phyloP scores from a whole-genome alignment of 2,888 invertebrate species.

The Plebejus argus region DNA sequence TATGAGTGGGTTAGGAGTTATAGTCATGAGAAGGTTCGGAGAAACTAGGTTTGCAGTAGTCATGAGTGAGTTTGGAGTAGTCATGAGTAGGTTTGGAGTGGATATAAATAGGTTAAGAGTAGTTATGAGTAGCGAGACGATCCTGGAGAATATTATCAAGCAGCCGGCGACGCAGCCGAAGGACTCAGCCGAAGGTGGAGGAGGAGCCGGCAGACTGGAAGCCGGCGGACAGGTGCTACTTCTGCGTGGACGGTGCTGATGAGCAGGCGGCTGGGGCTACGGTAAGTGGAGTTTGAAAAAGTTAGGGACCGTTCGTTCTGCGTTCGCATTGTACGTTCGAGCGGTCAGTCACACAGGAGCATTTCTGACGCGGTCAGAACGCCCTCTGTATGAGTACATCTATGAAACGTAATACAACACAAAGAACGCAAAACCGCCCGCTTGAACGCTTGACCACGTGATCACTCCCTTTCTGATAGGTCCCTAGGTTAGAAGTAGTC shows the following conservation, averaged over 20 bases:
- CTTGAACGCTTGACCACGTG: no score
- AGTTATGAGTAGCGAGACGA: constrained; percentile 71
- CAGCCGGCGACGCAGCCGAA: constrained; percentile 71
- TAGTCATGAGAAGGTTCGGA: neutral
- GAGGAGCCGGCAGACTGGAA: constrained; percentile 87
- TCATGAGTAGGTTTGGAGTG: neutral
- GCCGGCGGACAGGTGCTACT: constrained; percentile 91
- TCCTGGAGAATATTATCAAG: constrained; percentile 77
- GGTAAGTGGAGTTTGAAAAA: constrained; percentile 52
- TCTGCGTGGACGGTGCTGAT: constrained; percentile 82
- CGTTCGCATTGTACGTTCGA: no score
- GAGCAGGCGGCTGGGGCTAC: constrained; percentile 50
- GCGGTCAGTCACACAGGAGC: no score
- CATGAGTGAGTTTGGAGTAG: neutral
- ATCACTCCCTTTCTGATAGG: no score
- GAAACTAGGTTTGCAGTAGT: neutral
- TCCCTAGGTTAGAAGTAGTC: no score
- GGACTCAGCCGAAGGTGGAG: constrained; percentile 72
- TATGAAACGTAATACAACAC: no score
- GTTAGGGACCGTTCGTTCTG: no score
- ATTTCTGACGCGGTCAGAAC: no score
- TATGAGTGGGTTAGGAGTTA: neutral
- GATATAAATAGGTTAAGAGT: neutral
- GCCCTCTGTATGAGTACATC: no score
- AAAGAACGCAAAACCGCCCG: no score